Evolutionary conservation across 2,797 vertebrate genomes (phyloP).

Genomic region (Tamandua tetradactyla): DNA sequence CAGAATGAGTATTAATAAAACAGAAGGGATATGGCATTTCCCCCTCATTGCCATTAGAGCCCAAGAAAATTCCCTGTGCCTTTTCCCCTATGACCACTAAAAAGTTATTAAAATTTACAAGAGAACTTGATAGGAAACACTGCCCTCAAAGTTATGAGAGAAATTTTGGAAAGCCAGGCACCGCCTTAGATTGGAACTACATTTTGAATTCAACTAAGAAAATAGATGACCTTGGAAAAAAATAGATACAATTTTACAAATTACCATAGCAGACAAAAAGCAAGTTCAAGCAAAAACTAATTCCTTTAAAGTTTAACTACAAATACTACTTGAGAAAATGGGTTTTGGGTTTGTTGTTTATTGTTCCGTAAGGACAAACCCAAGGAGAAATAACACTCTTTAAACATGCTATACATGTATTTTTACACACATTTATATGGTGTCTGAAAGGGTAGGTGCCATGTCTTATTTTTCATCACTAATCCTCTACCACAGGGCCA

Average conservation of each 20-base stretch:
- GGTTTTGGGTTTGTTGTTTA: background rate
- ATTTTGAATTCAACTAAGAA: background rate
- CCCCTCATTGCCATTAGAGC: background rate
- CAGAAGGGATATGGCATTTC: background rate
- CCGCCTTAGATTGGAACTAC: background rate
- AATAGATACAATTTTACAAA: background rate
- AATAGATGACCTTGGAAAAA: background rate
- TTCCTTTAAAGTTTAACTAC: background rate
- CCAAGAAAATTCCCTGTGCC: background rate
- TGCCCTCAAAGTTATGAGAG: background rate
- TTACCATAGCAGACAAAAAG: background rate
- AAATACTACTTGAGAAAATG: background rate
- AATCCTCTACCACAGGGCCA: background rate
- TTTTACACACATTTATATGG: background rate
- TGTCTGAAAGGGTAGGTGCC: background rate
- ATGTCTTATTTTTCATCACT: background rate
- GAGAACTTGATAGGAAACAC: background rate
- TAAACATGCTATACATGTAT: background rate
- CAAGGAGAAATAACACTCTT: background rate
- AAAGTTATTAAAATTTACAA: background rate
- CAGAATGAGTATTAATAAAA: background rate
- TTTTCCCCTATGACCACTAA: background rate
- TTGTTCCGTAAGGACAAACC: background rate
- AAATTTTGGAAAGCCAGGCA: background rate
- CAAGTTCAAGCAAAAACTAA: conserved; percentile 17